Conservation (phyloP, 1,140 invertebrate species). For the Drosophila insularis region DNA sequence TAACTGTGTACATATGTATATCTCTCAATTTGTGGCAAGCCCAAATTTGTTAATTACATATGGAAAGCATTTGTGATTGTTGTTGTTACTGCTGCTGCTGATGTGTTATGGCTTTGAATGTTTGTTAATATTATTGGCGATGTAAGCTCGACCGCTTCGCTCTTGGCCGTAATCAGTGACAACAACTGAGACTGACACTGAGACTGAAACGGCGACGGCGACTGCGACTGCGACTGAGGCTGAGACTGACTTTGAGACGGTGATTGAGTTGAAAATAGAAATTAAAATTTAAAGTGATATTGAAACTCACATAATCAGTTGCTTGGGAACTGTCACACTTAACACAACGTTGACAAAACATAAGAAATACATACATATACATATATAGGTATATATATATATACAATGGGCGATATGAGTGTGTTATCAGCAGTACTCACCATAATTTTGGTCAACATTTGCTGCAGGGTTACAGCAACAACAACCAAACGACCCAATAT, state of each 20-base stretch:
- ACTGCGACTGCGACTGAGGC: conserved; percentile 18
- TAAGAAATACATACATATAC: too few relatives aligned
- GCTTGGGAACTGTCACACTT: conserved; percentile 27
- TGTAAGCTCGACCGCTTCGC: conserved; percentile 3
- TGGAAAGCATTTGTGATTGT: neutral
- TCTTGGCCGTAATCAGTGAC: conserved; percentile 5
- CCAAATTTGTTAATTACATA: neutral
- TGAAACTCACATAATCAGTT: conserved; percentile 28
- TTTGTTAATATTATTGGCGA: neutral
- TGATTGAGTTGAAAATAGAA: conserved; percentile 14
- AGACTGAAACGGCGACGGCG: conserved; percentile 8
- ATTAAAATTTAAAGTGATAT: conserved; percentile 16
- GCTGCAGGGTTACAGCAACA: conserved; percentile 33
- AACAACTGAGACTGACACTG: conserved; percentile 2
- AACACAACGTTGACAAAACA: conserved; percentile 23
- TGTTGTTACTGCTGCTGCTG: conserved; percentile 10
- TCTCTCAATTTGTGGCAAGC: neutral
- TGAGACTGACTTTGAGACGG: conserved; percentile 9
- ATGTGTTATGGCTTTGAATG: conserved; percentile 16
- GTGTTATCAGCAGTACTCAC: conserved; percentile 63
- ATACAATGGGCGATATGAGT: conserved; percentile 32
- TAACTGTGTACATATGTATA: neutral
- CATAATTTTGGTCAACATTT: conserved; percentile 44
- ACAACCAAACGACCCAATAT: conserved; percentile 83
- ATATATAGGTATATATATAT: neutral